Evolutionary conservation across 2,113 vertebrate genomes (phyloP).

Genomic region (Sitta europaea): DNA sequence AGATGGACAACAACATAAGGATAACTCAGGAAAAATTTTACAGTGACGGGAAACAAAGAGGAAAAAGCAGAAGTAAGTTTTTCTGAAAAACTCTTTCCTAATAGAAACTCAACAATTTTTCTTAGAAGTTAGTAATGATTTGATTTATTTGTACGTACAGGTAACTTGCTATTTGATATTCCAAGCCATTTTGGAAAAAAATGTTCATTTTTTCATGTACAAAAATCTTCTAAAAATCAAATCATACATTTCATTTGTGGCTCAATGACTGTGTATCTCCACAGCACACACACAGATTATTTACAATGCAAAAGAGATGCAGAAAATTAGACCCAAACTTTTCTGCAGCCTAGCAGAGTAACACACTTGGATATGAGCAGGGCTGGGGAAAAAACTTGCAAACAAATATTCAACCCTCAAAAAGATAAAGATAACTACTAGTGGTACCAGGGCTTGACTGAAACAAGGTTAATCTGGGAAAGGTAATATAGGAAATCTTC

Average conservation of each 20-base stretch:
- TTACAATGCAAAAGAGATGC: background rate
- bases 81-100: background rate
- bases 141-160: background rate
- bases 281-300: background rate
- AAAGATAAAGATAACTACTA: background rate
- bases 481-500: background rate
- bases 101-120: background rate
- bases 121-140: background rate
- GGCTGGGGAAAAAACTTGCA: background rate
- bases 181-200: background rate
- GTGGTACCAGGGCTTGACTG: background rate
- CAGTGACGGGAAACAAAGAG: background rate
- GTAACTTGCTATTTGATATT: background rate
- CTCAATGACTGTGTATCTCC: background rate
- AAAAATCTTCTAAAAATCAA: background rate
- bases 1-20: background rate
- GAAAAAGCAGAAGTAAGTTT: background rate
- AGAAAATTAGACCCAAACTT: background rate
- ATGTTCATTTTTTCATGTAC: background rate
- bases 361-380: background rate
- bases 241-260: background rate
- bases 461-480: background rate
- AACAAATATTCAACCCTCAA: background rate
- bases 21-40: background rate
- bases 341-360: background rate